Percentiles rank a stretch among this genome's conserved stretches.
These are phyloP conservation scores for Lottia scabra DNA, from an alignment of 2,888 invertebrate genomes.

Conservation along the genomic window DNA sequence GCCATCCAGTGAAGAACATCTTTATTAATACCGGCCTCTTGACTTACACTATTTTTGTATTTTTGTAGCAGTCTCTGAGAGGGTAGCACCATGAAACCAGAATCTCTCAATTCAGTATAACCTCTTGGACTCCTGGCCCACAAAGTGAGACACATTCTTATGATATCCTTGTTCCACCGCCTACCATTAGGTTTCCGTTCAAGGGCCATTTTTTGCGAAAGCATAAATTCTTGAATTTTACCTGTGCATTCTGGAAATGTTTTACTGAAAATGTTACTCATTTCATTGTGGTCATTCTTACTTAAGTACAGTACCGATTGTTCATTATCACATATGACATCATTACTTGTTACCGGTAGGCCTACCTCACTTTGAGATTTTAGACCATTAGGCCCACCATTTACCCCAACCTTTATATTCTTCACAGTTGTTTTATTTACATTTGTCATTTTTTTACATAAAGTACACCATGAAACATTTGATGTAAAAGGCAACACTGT, in stretches of 20 bases:
- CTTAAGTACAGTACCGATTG: neutral
- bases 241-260: neutral
- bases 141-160: constrained; percentile 29
- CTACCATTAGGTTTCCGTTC: neutral
- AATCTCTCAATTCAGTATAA: constrained; percentile 23
- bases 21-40: constrained; percentile 31
- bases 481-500: neutral
- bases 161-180: constrained; percentile 20
- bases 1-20: constrained; percentile 36
- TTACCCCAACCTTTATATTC: too few species aligned
- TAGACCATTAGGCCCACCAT: too few species aligned
- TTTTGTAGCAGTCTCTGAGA: constrained; percentile 22
- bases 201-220: neutral
- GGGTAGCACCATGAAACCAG: constrained; percentile 28
- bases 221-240: neutral
- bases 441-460: too few species aligned
- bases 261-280: neutral
- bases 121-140: constrained; percentile 29
- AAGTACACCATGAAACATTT: too few species aligned
- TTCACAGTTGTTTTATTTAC: too few species aligned
- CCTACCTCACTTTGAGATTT: too few species aligned
- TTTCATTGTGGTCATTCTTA: neutral
- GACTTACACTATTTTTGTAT: constrained; percentile 28
- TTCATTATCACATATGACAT: too few species aligned
- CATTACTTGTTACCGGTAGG: neutral